Evolutionary conservation across 1,140 invertebrate species (phyloP).

Genomic region (Homalodisca vitripennis): DNA sequence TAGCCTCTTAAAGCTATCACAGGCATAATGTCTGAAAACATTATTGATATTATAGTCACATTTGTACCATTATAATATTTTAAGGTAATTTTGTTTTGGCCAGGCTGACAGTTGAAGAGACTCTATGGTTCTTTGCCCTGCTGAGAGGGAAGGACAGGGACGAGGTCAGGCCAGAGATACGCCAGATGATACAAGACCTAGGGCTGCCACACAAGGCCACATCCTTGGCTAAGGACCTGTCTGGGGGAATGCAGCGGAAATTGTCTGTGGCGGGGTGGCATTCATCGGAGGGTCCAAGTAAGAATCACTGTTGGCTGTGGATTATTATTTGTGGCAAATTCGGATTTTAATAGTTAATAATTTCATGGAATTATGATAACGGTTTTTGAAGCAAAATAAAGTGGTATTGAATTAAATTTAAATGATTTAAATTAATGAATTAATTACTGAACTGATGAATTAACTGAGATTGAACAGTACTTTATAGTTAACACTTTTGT

Average conservation of each 20-base stretch:
- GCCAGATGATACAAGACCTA: conserved; percentile 52
- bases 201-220: conserved; percentile 58
- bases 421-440: too few relatives aligned
- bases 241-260: conserved; percentile 86
- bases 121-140: conserved; percentile 61
- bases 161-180: conserved; percentile 50
- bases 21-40: too few relatives aligned
- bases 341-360: conserved; percentile 40
- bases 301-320: conserved; percentile 35
- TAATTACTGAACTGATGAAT: too few relatives aligned
- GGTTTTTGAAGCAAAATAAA: too few relatives aligned
- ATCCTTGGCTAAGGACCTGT: conserved; percentile 51
- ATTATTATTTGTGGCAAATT: not conserved
- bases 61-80: too few relatives aligned
- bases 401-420: too few relatives aligned
- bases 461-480: too few relatives aligned
- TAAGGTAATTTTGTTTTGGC: not conserved
- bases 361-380: too few relatives aligned
- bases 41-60: too few relatives aligned
- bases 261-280: conserved; percentile 75
- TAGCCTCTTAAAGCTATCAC: too few relatives aligned
- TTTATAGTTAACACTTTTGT: too few relatives aligned
- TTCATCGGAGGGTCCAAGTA: conserved; percentile 63
- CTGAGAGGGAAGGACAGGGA: conserved; percentile 34
- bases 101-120: conserved; percentile 80